Evolutionary conservation across 2,113 vertebrate genomes (phyloP), one percentile per base, ranked within the genome.

Genomic region (Amia ocellicauda): DNA sequence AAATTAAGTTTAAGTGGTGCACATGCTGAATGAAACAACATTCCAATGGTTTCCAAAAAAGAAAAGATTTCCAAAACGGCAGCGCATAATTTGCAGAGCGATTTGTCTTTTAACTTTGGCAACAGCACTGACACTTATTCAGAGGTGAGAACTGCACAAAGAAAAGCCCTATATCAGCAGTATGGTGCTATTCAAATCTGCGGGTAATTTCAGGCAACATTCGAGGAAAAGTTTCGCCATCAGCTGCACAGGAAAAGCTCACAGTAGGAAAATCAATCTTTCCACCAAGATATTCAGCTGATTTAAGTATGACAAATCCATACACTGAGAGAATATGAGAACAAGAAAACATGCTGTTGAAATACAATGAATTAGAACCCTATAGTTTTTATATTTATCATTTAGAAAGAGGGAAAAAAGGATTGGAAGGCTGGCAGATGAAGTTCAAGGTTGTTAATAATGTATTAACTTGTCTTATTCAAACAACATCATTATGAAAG

Each of bases 1-100:
- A 73, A 77, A 74, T 69, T 69, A 75, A 75, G 72, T 68, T 22
- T 63, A 47, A 0, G 63, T 22, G 49, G 66, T 63, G 23, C 57
- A 11, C 26, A 24, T 26, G 45, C 69, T 67, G 73, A 69, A 70
- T 62, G 8, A 66, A 74, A 64, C 23, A 17, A 67, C 71, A 64
- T 67, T 24, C 56, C n/a, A 20, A 13, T 7, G 36, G 66, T 61
- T 11, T 62, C 65, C n/a, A n/a, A n/a, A n/a, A n/a, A n/a, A n/a
- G n/a, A n/a, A n/a, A n/a, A n/a, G n/a, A 57, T 58, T 17, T 60
- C 14, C 19, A 52, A 65, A 54, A 17, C 10, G 42, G 22, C 0
- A 36, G 31, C 11, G 11, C 31, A n/a, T 10, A 50, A 56, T 63
- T 66, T 62, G 27, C 2, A 62, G 64, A 67, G 59, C 56, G 16